Evolutionary conservation across 1,140 invertebrate species (phyloP), one percentile per base, ranked within the genome.

Genomic region (Polyergus mexicanus): DNA sequence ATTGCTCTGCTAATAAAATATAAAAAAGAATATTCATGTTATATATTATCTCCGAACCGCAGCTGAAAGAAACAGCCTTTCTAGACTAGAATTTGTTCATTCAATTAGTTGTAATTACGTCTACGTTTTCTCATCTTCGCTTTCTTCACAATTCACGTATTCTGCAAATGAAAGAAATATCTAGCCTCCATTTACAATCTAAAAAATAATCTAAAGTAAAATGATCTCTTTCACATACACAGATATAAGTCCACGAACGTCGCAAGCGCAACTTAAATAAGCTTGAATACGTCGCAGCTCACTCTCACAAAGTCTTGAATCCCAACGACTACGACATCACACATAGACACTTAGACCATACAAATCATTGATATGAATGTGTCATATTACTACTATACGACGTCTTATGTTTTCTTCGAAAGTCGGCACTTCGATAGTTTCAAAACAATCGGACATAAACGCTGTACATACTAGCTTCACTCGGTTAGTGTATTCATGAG

Each of bases 11-110:
- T 71, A 65, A 47, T 71, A 65, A 47, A 54, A 51, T 38, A 65
- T 38, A 62, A 60, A 85, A 74, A 88, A 54, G 0, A 66, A 77
- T 44, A 56, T 22, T 54, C 54, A 74, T 38, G 63, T 77, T 32
- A n/a, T 51, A 19, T 51, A 51, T 83, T 60, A 75, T 80, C 44
- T 68, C 8, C 76, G 13, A 78, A 66, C 16, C 6, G 32, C 13
- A 77, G 38, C 58, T 71, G 68, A 81, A 74, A 84, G 25, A 72
- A 90, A 90, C 89, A 90, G 89, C 89, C 89, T 47, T 86, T 32
- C 32, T 80, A 62, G 89, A 90, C 89, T 90, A 90, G 89, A 90
- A 88, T 88, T 44, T 54, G 69, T 88, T 89, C 65, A 72, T 80
- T 89, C 65, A 81, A 41, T 80, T 58, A 69, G 65, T 25, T 65